Conservation (phyloP, 2,113 vertebrate species). For the Sula dactylatra region DNA sequence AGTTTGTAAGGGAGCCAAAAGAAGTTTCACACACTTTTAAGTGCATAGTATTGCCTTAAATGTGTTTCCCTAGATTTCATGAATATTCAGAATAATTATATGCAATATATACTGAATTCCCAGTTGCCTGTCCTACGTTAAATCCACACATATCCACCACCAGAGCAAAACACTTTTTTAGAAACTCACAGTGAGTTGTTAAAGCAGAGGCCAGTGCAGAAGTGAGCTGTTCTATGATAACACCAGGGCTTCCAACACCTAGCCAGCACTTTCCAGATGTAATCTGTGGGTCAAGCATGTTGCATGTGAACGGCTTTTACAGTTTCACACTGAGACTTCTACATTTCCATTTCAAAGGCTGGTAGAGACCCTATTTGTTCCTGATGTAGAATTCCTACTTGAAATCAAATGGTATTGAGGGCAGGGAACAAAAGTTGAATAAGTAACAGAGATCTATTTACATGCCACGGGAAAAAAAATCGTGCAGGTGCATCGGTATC, state of each 20-base stretch:
- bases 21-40: neutral
- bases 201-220: neutral
- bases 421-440: neutral
- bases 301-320: constrained; percentile 23
- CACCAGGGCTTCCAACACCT: neutral
- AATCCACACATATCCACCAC: neutral
- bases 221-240: neutral
- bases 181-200: neutral
- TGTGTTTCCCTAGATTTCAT: neutral
- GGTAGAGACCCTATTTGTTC: neutral
- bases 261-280: neutral
- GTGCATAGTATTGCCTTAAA: neutral
- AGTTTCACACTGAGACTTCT: neutral
- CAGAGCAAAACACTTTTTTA: neutral
- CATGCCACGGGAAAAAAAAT: neutral
- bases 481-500: neutral
- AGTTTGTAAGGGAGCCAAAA: neutral
- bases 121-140: neutral
- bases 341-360: constrained; percentile 56
- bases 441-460: neutral
- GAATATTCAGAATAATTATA: neutral
- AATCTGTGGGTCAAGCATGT: neutral
- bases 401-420: constrained; percentile 10
- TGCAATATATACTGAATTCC: neutral
- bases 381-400: constrained; percentile 1